Base-by-base conservation (phyloP, 2,113 vertebrate species). In the Xenotilapia caudafasciata region DNA sequence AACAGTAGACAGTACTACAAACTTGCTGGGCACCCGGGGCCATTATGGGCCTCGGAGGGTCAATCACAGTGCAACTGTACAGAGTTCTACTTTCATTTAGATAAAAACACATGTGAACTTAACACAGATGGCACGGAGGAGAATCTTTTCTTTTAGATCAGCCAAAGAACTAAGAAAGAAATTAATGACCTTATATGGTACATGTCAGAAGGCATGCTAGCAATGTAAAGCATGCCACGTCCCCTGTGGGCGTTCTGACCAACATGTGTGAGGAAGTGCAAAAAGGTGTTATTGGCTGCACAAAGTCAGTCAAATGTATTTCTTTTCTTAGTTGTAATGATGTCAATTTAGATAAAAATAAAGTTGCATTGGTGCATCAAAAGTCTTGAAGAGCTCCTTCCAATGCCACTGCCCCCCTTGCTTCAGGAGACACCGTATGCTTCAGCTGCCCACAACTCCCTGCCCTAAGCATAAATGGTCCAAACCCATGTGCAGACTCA, bases 381-480 rank as follows among this genome's bases (percentile, higher is more conserved):
- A 75, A 49, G 42, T 47, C 23, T 26, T 75, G 21, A 45, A 51
- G 38, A 79, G 5, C 51, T 19, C 5, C 21, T 42, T 3, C 58
- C 26, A 28, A 45, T 55, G 80, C 38, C 65, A 9, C 5, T 45
- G 6, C 23, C 15, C 45, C 4, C 5, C 73, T 77, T 19, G 9
- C 70, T 49, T 75, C 42, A 49, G 70, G 23, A 75, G 23, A 19
- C 70, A 31, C 23, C 6, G 9, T 47, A 75, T 13, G 70, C 23
- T 31, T 51, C 51, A 9, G 84, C 70, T 85, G 87, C 87, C 85
- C 73, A 85, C 82, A 40, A 89, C 56, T 90, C 89, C 84, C 90
- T 85, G 88, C 90, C 88, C 40, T 68, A 83, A 53, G 55, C 84
- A 80, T 80, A 56, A 92, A 79, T 53, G 12, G 23, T 75, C 38